Percentiles rank a stretch among this genome's conserved stretches.
Conservation (phyloP, 2,797 vertebrate genomes). For the Aphelocoma californica region DNA sequence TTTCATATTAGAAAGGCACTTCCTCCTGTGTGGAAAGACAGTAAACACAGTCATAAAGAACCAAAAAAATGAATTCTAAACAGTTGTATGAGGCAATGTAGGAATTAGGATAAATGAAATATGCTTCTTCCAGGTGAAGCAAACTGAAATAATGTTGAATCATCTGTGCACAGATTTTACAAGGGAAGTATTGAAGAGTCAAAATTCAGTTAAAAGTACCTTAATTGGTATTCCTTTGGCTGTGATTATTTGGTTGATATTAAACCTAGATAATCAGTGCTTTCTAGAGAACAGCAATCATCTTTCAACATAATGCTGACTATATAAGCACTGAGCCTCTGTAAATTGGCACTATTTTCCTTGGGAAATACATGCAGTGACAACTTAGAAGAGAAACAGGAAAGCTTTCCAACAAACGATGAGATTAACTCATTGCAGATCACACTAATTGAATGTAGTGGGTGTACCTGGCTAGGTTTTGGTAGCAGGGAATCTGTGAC, state of each 20-base stretch:
- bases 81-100: neutral
- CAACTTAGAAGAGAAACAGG: neutral
- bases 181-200: neutral
- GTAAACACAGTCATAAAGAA: neutral
- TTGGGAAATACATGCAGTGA: neutral
- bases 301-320: neutral
- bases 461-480: neutral
- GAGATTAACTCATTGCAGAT: neutral
- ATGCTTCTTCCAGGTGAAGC: neutral
- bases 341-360: neutral
- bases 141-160: conserved; percentile 48
- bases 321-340: neutral
- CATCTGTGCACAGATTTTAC: neutral
- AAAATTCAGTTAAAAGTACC: neutral
- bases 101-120: conserved; percentile 49
- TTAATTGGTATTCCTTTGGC: neutral
- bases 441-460: no score
- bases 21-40: neutral
- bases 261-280: neutral
- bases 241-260: neutral
- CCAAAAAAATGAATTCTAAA: neutral
- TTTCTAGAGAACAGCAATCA: neutral
- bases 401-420: neutral
- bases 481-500: neutral
- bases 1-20: neutral